Conservation (phyloP, 35 echinoderm and acorn worm genomes). For the Ophioderma brevispina region DNA sequence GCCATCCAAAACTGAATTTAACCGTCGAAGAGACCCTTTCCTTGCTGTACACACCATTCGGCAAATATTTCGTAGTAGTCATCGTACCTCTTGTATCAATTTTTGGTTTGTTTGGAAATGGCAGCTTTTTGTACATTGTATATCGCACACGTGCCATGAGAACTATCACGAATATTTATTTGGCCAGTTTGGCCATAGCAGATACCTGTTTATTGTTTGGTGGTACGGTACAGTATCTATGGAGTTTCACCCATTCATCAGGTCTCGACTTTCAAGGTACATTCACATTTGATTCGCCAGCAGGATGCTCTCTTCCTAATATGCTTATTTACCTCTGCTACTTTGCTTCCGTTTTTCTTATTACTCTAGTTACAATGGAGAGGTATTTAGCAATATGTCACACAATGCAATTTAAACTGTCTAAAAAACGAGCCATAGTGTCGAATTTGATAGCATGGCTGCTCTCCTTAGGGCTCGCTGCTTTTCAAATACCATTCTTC, state of each 20-base stretch:
- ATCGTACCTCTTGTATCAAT: background rate
- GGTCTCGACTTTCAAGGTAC: background rate
- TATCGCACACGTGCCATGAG: background rate
- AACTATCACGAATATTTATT: background rate
- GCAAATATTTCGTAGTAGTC: background rate
- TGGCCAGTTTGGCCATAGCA: background rate
- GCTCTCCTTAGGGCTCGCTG: background rate
- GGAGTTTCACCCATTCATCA: background rate
- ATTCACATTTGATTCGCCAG: background rate
- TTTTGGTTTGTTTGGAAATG: background rate
- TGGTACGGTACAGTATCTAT: background rate
- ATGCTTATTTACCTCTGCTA: background rate
- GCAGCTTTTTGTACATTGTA: background rate
- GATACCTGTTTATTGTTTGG: background rate
- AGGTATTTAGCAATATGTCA: background rate
- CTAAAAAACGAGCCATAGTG: background rate
- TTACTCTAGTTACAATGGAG: background rate
- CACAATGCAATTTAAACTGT: background rate
- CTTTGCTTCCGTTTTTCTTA: background rate
- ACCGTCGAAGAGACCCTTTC: background rate
- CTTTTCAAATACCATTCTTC: background rate
- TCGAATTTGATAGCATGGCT: background rate
- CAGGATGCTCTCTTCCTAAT: background rate
- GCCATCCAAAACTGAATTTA: too few species aligned
- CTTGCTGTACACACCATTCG: background rate